phyloP scores from a whole-genome alignment of 2,113 vertebrate species.

The Neotoma lepida region DNA sequence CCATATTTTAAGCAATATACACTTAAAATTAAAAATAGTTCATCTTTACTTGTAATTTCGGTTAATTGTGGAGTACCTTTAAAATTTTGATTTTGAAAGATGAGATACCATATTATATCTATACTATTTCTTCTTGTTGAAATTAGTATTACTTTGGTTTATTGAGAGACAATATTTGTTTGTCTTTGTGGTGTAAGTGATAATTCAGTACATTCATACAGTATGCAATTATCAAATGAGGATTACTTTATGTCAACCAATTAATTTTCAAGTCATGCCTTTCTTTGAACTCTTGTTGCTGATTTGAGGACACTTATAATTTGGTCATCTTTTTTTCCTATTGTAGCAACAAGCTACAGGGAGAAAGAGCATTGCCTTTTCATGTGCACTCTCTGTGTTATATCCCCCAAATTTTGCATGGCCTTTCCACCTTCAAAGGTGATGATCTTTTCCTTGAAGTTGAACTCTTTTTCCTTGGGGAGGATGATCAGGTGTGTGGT shows the following conservation, averaged over 20 bases:
- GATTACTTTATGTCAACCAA: slow-evolving; percentile 17
- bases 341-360: not conserved
- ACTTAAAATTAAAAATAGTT: slow-evolving; percentile 7
- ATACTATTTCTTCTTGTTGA: not conserved
- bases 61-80: not conserved
- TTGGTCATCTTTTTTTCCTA: slow-evolving; percentile 37
- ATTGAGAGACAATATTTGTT: not conserved
- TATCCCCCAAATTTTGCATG: not conserved
- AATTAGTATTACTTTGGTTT: not conserved
- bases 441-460: not conserved
- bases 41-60: slow-evolving; percentile 35
- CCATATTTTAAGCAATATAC: not conserved
- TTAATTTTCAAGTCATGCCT: not conserved
- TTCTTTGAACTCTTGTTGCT: slow-evolving; percentile 35
- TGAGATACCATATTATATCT: not conserved
- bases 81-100: slow-evolving; percentile 40
- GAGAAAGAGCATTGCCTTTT: slow-evolving; percentile 23
- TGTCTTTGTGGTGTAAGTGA: not conserved
- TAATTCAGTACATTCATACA: not conserved
- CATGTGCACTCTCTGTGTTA: slow-evolving; percentile 15
- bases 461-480: not conserved
- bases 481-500: not conserved
- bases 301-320: slow-evolving; percentile 41
- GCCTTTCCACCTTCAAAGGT: not conserved
- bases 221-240: not conserved